These are phyloP conservation scores for Thaumatotibia leucotreta DNA, from an alignment of 1,140 invertebrate genomes.

Conservation along the genomic window DNA sequence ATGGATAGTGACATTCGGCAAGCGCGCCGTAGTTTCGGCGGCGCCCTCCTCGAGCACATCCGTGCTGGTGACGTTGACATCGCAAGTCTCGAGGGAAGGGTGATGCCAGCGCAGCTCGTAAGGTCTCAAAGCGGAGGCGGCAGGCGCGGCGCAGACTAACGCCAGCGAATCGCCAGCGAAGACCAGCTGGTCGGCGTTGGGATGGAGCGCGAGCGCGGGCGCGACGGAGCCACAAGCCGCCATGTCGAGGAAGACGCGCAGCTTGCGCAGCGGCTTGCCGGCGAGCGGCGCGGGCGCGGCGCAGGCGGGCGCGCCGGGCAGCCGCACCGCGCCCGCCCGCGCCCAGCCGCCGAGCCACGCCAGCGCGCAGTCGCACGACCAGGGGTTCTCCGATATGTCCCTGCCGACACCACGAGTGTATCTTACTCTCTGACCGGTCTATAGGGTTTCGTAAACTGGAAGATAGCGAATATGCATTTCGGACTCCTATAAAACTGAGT, in stretches of 20 bases:
- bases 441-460: too few species aligned
- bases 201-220: conserved; percentile 79
- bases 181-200: conserved; percentile 79
- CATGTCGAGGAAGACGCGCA: conserved; percentile 76
- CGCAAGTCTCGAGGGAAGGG: conserved; percentile 69
- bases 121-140: conserved; percentile 56
- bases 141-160: conserved; percentile 85
- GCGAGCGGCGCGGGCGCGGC: conserved; percentile 81
- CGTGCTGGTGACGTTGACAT: conserved; percentile 72
- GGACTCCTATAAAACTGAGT: too few species aligned
- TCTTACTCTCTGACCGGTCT: too few species aligned
- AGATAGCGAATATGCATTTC: too few species aligned
- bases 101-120: conserved; percentile 69
- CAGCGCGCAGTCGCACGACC: conserved; percentile 88
- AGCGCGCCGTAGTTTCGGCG: conserved; percentile 53
- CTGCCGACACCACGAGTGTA: conserved; percentile 55
- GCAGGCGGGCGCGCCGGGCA: conserved; percentile 85
- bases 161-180: conserved; percentile 91
- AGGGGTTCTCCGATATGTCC: conserved; percentile 86
- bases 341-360: conserved; percentile 89
- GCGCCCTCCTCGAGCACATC: conserved; percentile 68
- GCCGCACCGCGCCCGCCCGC: conserved; percentile 81
- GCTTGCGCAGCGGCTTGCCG: conserved; percentile 81
- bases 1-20: conserved; percentile 57
- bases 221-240: conserved; percentile 50